These are phyloP conservation scores for Manis pentadactyla DNA, from an alignment of 2,797 vertebrate genomes.

Conservation along the genomic window DNA sequence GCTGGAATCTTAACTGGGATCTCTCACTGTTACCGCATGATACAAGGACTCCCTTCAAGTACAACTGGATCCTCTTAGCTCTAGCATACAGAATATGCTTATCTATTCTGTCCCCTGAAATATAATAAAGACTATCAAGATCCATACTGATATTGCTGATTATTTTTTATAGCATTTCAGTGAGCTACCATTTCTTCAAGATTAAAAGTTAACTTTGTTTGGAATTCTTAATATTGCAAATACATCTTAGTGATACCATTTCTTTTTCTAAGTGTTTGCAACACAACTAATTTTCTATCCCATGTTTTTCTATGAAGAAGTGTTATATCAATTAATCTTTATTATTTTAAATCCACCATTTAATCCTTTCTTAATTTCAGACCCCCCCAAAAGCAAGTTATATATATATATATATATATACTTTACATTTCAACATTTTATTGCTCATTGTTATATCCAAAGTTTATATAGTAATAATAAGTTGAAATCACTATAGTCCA, in stretches of 20 bases:
- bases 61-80: neutral
- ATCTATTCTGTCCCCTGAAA: neutral
- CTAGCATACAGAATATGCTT: neutral
- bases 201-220: conserved; percentile 1
- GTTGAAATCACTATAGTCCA: conserved; percentile 6
- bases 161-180: conserved; percentile 35
- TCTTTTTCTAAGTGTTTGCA: neutral
- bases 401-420: neutral
- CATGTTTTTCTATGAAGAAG: neutral
- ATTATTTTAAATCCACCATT: neutral
- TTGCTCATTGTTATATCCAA: neutral
- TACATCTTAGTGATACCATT: neutral
- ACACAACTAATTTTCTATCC: neutral
- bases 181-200: neutral
- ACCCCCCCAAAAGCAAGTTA: neutral
- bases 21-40: neutral
- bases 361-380: neutral
- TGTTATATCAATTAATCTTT: neutral
- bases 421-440: conserved; percentile 10
- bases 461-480: neutral
- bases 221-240: neutral
- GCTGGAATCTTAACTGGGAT: neutral
- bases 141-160: neutral
- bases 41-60: neutral
- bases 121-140: conserved; percentile 23